phyloP scores from a whole-genome alignment of 2,113 vertebrate species.

The Rhinolophus ferrumequinum region DNA sequence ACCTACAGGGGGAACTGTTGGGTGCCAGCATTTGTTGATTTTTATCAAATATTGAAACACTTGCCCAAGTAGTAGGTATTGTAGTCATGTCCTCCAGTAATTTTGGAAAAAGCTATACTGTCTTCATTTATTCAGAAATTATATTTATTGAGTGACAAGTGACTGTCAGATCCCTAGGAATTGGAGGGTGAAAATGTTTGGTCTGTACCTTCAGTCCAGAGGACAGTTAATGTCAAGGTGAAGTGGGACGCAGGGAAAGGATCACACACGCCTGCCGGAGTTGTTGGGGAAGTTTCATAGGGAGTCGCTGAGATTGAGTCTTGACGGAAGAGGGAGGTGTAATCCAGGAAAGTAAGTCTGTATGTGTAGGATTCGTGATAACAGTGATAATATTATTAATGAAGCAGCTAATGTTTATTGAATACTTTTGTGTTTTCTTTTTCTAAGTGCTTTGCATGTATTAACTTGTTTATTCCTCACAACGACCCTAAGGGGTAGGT shows the following conservation, averaged over 20 bases:
- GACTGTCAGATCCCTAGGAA: not conserved
- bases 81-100: not conserved
- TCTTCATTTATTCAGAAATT: not conserved
- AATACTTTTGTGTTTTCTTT: not conserved
- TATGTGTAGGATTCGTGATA: not conserved
- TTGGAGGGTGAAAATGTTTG: not conserved
- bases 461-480: not conserved
- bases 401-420: not conserved
- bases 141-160: not conserved
- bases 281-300: not conserved
- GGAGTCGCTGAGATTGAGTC: not conserved
- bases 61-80: not conserved
- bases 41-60: not conserved
- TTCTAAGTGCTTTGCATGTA: not conserved
- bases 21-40: not conserved
- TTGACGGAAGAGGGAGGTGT: not conserved
- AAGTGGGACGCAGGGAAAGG: not conserved
- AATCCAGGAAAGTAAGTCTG: not conserved
- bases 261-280: not conserved
- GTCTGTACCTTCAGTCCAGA: not conserved
- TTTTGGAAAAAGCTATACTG: not conserved
- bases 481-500: not conserved
- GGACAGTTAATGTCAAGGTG: not conserved
- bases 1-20: too few species aligned
- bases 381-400: not conserved